phyloP scores from a whole-genome alignment of 2,888 invertebrate genomes.

The Troides oblongomaculatus region DNA sequence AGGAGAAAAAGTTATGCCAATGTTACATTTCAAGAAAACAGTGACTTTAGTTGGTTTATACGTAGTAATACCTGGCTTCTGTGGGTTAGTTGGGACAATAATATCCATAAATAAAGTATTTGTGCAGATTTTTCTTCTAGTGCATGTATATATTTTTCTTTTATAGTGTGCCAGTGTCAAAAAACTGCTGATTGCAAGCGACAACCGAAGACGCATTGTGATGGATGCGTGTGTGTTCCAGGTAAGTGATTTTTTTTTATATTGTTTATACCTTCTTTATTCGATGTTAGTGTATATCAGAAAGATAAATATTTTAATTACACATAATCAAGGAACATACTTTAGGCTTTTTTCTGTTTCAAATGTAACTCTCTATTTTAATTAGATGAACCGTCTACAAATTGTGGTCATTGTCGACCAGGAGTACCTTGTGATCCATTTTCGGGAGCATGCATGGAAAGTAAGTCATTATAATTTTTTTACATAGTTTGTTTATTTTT shows the following conservation, averaged over 20 bases:
- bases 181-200: conserved; percentile 82
- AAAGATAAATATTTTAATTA: too few species aligned
- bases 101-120: background rate
- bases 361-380: background rate
- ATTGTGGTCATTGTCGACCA: conserved; percentile 88
- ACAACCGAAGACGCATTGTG: conserved; percentile 79
- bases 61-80: background rate
- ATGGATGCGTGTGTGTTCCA: conserved; percentile 85
- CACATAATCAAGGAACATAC: background rate
- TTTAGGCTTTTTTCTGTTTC: background rate
- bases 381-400: conserved; percentile 54
- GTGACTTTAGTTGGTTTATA: background rate
- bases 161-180: conserved; percentile 86
- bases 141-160: conserved; percentile 32
- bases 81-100: background rate
- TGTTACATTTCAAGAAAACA: too few species aligned
- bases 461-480: conserved; percentile 74
- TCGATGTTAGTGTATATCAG: too few species aligned
- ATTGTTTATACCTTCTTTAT: background rate
- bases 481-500: conserved; percentile 17
- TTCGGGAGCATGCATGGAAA: conserved; percentile 91
- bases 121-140: background rate
- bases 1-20: too few species aligned
- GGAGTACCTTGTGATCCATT: conserved; percentile 88
- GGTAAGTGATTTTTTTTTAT: conserved; percentile 56